Evolutionary conservation across 1,140 invertebrate species (phyloP).

Genomic region (Melanaphis sacchari): DNA sequence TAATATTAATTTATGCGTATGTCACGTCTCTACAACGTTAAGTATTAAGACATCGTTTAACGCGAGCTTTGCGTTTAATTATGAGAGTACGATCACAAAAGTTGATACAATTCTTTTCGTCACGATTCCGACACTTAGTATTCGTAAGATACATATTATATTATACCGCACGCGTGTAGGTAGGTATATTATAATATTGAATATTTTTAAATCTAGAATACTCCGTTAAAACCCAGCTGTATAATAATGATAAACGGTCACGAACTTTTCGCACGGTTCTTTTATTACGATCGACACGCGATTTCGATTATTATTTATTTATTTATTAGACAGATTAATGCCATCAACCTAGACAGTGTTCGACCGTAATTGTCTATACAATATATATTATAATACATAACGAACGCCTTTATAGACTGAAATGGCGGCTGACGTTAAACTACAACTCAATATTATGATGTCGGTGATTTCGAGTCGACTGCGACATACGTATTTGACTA

Average conservation of each 20-base stretch:
- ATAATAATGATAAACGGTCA: not conserved
- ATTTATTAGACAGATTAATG: not conserved
- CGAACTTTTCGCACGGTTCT: conserved; percentile 12
- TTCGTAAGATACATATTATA: not conserved
- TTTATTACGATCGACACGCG: not conserved
- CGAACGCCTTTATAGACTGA: not conserved
- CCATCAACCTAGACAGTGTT: not conserved
- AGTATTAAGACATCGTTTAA: not conserved
- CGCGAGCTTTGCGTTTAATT: not conserved
- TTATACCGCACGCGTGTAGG: not conserved
- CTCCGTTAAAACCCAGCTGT: not conserved
- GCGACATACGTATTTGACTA: not conserved
- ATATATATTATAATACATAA: not conserved
- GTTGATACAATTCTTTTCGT: not conserved
- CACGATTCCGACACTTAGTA: not conserved
- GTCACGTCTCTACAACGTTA: not conserved
- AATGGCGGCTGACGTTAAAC: not conserved
- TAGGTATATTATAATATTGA: not conserved
- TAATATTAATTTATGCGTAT: not conserved
- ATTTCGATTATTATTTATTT: not conserved
- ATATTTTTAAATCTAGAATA: not conserved
- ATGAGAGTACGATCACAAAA: not conserved
- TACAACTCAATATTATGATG: not conserved
- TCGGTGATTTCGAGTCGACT: not conserved
- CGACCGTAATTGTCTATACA: not conserved